Percentiles rank a stretch among this genome's conserved stretches.
Conservation (phyloP, 2,113 vertebrate genomes). For the Pachycephala philippinensis region DNA sequence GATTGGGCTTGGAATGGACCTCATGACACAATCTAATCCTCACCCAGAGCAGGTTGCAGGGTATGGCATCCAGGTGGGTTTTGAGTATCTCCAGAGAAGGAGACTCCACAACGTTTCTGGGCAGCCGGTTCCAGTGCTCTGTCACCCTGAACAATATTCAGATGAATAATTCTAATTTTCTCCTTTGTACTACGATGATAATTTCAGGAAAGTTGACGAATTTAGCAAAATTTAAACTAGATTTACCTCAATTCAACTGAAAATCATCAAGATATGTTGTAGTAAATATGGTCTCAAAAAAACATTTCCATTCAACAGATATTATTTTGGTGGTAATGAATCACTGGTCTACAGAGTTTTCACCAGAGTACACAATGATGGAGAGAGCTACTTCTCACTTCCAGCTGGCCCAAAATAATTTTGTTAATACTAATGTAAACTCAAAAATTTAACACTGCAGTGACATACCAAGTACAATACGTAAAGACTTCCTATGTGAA, state of each 20-base stretch:
- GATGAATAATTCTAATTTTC: background rate
- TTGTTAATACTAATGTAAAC: background rate
- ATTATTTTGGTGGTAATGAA: background rate
- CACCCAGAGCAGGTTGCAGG: background rate
- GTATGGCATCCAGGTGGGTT: background rate
- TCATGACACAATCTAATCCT: background rate
- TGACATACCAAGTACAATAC: background rate
- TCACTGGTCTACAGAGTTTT: background rate
- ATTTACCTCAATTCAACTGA: background rate
- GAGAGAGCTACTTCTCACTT: background rate
- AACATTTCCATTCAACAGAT: background rate
- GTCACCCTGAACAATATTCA: background rate
- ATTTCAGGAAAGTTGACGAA: background rate
- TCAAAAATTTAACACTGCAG: background rate
- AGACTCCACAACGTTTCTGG: background rate
- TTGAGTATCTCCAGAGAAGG: background rate
- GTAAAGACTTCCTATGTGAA: background rate
- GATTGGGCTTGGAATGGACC: fast-evolving
- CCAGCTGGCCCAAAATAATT: background rate
- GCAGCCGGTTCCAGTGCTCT: background rate
- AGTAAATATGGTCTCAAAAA: background rate
- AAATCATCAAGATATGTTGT: background rate
- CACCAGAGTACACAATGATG: background rate
- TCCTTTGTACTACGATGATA: background rate
- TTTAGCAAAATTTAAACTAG: background rate